Base-by-base conservation (phyloP, 2,888 invertebrate genomes). In the Allophyes oxyacanthae region DNA sequence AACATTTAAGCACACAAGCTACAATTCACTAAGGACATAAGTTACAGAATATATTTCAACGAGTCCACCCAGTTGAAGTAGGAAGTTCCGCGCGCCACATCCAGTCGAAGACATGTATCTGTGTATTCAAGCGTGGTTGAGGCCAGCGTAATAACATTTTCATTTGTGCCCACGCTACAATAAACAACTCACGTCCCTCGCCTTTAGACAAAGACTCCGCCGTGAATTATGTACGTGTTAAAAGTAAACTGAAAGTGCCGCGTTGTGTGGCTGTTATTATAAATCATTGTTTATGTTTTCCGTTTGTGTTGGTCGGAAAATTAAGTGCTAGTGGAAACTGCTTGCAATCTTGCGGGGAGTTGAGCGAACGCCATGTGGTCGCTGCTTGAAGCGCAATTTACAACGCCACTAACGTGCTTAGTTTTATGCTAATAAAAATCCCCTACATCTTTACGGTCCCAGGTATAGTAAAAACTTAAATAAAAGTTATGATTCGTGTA, bases 251-350 rank as follows among this genome's bases (percentile, higher is more conserved):
- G 91, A 92, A 93, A 94, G 93, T 94, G 91, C 88, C 90, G 87
- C 91, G 90, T 89, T 92, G 87, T 92, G 88, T 90, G 90, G 89
- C 85, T 87, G 92, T 91, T 93, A 93, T 91, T 92, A 94, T 94
- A 94, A 94, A 94, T 94, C 94, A 94, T 94, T 93, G 92, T 91
- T 94, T 94, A 94, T 94, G 94, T 89, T 94, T 94, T 94, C 94
- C 94, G 94, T 92, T 94, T 92, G 90, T 85, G 87, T 89, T 90
- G 83, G 87, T 88, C 84, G 83, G 84, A 83, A 88, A 91, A 93
- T 92, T 92, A 92, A 92, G 90, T 91, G 89, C 83, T 90, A 87
- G 89, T 88, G 79, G 88, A 86, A 90, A 89, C 87, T 87, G 85
- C 82, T 87, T 81, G 88, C 87, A 85, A 88, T 89, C 89, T 88